Percentiles rank a stretch among this genome's conserved stretches.
Conservation (phyloP, 2,888 invertebrate species). For the Meta bourneti region DNA sequence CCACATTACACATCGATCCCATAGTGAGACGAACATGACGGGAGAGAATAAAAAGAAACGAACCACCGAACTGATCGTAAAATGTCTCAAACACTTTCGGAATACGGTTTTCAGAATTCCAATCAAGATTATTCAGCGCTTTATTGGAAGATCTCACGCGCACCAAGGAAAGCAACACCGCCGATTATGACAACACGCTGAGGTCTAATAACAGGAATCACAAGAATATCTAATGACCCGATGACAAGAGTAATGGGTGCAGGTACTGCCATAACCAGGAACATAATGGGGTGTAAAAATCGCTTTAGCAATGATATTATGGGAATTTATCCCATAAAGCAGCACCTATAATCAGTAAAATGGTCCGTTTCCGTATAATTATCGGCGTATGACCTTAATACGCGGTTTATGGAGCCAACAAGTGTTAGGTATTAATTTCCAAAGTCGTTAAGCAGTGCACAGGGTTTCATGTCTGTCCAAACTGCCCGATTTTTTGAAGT, state of each 20-base stretch:
- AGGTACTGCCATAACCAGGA: neutral
- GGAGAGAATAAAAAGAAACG: neutral
- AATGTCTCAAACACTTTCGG: neutral
- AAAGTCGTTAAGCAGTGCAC: neutral
- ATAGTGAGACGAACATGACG: neutral
- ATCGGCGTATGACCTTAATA: constrained; percentile 1
- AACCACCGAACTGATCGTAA: neutral
- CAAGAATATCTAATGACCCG: neutral
- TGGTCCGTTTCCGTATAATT: neutral
- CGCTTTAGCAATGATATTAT: constrained; percentile 17
- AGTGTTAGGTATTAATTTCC: neutral
- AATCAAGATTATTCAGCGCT: neutral
- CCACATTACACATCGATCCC: neutral
- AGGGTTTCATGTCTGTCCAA: neutral
- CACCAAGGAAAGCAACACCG: neutral
- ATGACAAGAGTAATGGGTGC: neutral
- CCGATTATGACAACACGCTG: neutral
- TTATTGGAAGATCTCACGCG: neutral
- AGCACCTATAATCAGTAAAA: constrained; percentile 1
- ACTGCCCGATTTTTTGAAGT: neutral
- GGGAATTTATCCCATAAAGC: constrained; percentile 33
- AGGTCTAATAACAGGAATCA: neutral
- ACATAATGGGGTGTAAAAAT: constrained; percentile 1
- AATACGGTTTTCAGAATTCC: neutral
- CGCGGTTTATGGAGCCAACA: neutral